These are phyloP conservation scores for Lycorma delicatula DNA, from an alignment of 1,140 invertebrate species.

Conservation along the genomic window DNA sequence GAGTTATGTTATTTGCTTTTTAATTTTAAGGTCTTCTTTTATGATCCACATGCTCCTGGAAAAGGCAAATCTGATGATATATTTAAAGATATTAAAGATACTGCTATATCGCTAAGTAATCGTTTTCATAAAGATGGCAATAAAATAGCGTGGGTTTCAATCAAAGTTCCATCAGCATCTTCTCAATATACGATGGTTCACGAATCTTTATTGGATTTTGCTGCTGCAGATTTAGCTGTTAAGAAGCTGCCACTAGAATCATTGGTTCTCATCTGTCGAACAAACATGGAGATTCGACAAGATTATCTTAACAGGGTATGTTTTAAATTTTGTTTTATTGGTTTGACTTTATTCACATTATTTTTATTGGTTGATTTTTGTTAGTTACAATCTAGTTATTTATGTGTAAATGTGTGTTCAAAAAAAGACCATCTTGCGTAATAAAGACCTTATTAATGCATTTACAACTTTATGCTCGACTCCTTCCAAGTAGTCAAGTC, in stretches of 20 bases:
- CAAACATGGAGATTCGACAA: conserved; percentile 55
- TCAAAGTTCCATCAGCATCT: conserved; percentile 45
- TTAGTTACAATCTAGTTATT: no score
- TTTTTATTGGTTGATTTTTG: no score
- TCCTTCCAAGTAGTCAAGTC: no score
- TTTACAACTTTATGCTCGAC: no score
- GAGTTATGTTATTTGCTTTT: conserved; percentile 17
- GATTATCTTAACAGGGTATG: conserved; percentile 78
- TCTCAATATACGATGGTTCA: conserved; percentile 33
- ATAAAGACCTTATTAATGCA: no score
- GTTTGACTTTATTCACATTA: no score
- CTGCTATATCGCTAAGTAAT: conserved; percentile 49
- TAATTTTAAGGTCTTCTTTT: conserved; percentile 49
- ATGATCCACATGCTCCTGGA: conserved; percentile 47
- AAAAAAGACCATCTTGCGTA: no score
- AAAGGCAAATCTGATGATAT: conserved; percentile 52
- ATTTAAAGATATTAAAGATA: conserved; percentile 54
- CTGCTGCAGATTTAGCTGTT: conserved; percentile 57
- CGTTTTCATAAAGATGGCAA: conserved; percentile 59
- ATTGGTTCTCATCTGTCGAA: conserved; percentile 54
- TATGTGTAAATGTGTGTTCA: no score
- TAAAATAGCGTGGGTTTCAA: conserved; percentile 61
- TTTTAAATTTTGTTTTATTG: no score
- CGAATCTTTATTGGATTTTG: conserved; percentile 49
- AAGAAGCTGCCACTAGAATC: conserved; percentile 61